phyloP scores from a whole-genome alignment of 2,797 vertebrate species.

The Calcarius lapponicus region DNA sequence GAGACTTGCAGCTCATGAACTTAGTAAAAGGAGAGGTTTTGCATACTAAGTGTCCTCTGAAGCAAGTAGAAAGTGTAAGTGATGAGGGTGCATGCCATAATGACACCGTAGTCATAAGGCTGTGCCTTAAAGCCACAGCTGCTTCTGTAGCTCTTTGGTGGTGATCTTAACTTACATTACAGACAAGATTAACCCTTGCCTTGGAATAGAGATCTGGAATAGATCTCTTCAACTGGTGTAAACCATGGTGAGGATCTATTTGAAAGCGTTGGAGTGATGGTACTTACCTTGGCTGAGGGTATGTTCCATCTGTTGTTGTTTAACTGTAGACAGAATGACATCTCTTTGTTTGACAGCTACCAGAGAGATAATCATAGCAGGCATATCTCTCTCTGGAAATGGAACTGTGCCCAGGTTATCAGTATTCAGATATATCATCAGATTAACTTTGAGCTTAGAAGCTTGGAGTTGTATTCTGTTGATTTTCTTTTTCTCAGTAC shows the following conservation, averaged over 20 bases:
- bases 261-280: conserved; percentile 36
- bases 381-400: conserved; percentile 52
- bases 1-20: background rate
- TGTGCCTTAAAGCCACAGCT: background rate
- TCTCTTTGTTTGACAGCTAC: conserved; percentile 67
- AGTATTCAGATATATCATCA: conserved; percentile 52
- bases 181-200: background rate
- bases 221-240: conserved; percentile 16
- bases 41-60: background rate
- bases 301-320: conserved; percentile 67
- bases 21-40: background rate
- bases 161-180: background rate
- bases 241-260: background rate
- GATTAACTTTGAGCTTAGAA: conserved; percentile 51
- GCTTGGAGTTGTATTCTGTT: background rate
- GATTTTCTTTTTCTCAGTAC: background rate
- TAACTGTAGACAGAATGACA: conserved; percentile 67
- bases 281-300: conserved; percentile 64
- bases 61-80: background rate
- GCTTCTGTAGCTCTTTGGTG: background rate
- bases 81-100: background rate
- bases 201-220: background rate
- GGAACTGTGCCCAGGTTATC: conserved; percentile 54
- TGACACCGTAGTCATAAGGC: background rate
- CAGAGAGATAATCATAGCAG: conserved; percentile 68